Conservation (phyloP, 2,113 vertebrate species). For the Halichoerus grypus region DNA sequence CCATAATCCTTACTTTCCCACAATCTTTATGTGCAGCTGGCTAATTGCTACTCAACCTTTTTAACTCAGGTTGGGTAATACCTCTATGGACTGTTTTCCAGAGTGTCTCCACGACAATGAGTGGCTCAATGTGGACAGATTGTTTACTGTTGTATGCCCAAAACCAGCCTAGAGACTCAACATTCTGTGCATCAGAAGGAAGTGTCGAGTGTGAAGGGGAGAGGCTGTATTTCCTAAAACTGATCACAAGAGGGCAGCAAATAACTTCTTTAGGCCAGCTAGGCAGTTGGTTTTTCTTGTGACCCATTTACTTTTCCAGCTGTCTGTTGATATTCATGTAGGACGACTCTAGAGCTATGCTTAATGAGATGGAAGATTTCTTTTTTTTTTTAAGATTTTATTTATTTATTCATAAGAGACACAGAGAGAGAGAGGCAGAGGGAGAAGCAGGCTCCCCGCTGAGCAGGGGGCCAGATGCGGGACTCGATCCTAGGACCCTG, state of each 20-base stretch:
- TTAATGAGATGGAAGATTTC: background rate
- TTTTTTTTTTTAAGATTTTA: background rate
- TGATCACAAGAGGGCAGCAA: conserved; percentile 57
- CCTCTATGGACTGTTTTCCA: background rate
- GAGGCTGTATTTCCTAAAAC: conserved; percentile 37
- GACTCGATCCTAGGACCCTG: too few species aligned
- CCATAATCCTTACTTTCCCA: background rate
- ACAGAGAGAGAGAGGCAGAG: too few species aligned
- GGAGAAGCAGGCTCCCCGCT: too few species aligned
- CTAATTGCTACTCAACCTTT: conserved; percentile 25
- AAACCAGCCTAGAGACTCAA: background rate
- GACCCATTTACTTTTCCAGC: background rate
- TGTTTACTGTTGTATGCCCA: background rate
- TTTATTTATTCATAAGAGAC: too few species aligned
- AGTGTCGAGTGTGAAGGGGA: background rate
- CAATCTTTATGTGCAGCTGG: background rate
- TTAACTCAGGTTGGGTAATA: background rate
- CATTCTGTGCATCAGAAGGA: background rate
- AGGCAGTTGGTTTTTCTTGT: background rate
- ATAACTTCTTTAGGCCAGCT: background rate
- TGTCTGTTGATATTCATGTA: background rate
- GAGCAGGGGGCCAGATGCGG: too few species aligned
- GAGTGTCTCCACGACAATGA: too few species aligned
- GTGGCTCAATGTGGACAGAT: background rate
- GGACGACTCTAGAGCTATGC: background rate